A percentile compares a stretch with the other conserved stretches of the same genome.
These are phyloP conservation scores for Amphiprion percula DNA, from an alignment of 2,113 vertebrate genomes.

Conservation along the genomic window DNA sequence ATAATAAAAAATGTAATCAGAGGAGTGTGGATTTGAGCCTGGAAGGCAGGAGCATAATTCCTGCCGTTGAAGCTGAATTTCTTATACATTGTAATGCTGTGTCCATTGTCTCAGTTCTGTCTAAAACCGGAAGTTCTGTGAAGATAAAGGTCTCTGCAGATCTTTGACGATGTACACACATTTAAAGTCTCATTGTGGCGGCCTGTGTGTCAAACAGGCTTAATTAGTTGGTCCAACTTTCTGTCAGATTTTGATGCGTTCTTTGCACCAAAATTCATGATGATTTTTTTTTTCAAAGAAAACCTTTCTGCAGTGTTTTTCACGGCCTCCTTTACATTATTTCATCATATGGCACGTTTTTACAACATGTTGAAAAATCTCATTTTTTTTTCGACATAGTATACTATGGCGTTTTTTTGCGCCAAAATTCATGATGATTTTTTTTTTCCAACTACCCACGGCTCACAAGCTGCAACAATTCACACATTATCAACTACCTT, in stretches of 20 bases:
- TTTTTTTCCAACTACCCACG: no score
- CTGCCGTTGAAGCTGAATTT: not conserved
- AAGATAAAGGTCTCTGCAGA: not conserved
- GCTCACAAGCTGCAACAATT: no score
- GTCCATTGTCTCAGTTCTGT: not conserved
- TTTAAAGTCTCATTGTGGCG: not conserved
- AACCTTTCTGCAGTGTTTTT: no score
- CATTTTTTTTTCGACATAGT: no score
- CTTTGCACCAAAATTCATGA: no score
- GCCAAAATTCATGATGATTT: no score
- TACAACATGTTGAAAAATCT: no score
- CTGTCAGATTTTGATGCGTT: not conserved
- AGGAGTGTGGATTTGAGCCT: not conserved
- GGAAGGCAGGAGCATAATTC: not conserved
- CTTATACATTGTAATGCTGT: not conserved
- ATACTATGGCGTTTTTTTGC: no score
- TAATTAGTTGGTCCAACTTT: not conserved
- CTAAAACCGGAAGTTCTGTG: constrained; percentile 3
- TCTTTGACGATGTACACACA: not conserved
- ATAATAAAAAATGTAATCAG: not conserved
- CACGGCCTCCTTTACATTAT: no score
- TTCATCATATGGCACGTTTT: no score
- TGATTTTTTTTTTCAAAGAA: no score
- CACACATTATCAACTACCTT: no score
- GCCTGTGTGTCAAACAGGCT: not conserved